Evolutionary conservation across 2,113 vertebrate species (phyloP), one percentile per base, ranked within the genome.

Genomic region (Rhynchopsitta pachyrhyncha): DNA sequence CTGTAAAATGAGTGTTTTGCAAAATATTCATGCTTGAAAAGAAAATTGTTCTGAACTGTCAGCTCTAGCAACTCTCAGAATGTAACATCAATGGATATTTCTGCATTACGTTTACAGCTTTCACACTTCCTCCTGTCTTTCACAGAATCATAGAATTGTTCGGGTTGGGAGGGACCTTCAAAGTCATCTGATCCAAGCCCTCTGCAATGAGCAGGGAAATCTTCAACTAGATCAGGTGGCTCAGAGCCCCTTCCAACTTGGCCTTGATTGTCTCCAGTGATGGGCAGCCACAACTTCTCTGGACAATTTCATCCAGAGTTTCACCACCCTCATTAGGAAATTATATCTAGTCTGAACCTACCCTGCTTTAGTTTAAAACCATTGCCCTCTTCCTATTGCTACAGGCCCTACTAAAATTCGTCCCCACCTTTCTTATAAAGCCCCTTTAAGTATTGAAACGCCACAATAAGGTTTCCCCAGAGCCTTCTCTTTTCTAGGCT

Each of bases 391-490:
- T 71, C 7, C 13, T 77, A 3, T n/a, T 8, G 2, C 22, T 44
- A 22, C 3, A 79, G 17, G 9, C 8, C 17, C 22, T 64, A 12
- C 31, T 41, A 44, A 76, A 62, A 31, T 16, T 35, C 27, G 6
- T 67, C 22, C 18, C 10, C 10, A 33, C 57, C 24, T 75, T 91
- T 71, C 20, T 44, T 15, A 23, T 29, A 53, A 59, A 31, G 6
- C 17, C 15, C 6, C 8, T 60, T 23, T 41, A 39, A 59, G 11
- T 33, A 76, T 1, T 29, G 41, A 50, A 71, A 49, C 17, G 6
- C 17, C 4, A 1, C 20, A 20, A 2, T 29, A 59, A 91, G 5
- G 4, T 60, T 13, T 64, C 49, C 13, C 2, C 0, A 0, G 4
- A 73, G 6, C 18, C 15, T 87, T 84, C n/a, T 46, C 53, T 84